These are phyloP conservation scores for Scomberomorus guttatus DNA, from an alignment of 2,797 vertebrate genomes.

Conservation along the genomic window DNA sequence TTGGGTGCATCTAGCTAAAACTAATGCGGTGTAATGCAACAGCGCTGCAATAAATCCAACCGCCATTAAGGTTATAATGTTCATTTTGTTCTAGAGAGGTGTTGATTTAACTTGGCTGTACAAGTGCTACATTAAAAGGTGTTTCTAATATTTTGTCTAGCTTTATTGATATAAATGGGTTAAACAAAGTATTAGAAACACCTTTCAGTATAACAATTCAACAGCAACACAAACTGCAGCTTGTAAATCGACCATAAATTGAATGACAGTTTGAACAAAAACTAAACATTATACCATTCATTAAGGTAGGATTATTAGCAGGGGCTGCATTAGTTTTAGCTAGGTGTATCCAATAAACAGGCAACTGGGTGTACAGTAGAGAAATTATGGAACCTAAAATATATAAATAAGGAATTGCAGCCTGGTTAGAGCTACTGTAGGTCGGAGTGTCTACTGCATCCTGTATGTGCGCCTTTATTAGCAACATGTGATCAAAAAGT, in stretches of 20 bases:
- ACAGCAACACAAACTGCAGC: background rate
- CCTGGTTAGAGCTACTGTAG: background rate
- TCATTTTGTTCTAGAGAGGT: background rate
- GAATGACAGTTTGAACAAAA: slow-evolving; percentile 3
- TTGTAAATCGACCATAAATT: too few species aligned
- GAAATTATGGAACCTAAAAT: slow-evolving; percentile 1
- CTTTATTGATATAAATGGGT: background rate
- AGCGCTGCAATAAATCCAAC: too few species aligned
- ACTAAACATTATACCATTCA: background rate
- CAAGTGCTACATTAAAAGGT: background rate
- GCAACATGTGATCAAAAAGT: slow-evolving; percentile 7
- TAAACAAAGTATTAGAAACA: background rate
- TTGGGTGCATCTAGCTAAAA: background rate
- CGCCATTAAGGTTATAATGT: background rate
- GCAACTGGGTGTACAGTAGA: background rate
- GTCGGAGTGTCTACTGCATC: background rate
- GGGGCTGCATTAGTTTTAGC: background rate
- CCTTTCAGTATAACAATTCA: background rate
- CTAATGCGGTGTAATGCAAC: background rate
- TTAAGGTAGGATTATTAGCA: background rate
- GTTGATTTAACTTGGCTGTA: background rate
- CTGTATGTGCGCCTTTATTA: background rate
- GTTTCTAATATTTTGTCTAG: background rate
- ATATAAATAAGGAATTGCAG: background rate
- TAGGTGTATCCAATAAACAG: slow-evolving; percentile 10